Conservation (phyloP, 2,113 vertebrate genomes). For the Pterophyllum scalare region DNA sequence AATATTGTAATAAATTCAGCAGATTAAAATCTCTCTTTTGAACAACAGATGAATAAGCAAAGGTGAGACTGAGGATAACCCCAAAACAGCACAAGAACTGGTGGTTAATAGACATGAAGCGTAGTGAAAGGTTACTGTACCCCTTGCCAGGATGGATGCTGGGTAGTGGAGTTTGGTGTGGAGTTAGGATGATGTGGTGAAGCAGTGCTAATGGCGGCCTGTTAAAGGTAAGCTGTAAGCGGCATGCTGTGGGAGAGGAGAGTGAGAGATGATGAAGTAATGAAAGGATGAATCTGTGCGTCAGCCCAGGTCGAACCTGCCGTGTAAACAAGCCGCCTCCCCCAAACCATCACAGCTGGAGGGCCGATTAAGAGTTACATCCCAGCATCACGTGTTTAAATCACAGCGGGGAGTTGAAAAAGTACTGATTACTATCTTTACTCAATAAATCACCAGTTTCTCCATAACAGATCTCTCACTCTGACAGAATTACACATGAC, state of each 20-base stretch:
- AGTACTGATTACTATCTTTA: neutral
- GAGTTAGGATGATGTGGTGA: conserved; percentile 70
- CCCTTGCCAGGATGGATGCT: conserved; percentile 73
- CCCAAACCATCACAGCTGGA: neutral
- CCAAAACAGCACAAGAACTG: conserved; percentile 11
- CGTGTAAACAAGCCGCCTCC: neutral
- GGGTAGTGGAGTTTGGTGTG: conserved; percentile 63
- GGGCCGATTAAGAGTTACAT: conserved; percentile 18
- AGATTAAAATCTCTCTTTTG: neutral
- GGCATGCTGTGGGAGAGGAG: conserved; percentile 80
- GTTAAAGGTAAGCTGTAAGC: conserved; percentile 80
- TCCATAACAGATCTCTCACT: neutral
- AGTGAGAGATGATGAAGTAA: conserved; percentile 69
- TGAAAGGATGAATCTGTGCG: conserved; percentile 31
- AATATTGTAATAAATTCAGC: accelerated
- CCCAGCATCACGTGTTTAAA: neutral
- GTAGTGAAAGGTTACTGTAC: conserved; percentile 77
- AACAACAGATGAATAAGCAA: neutral
- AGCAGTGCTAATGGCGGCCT: conserved; percentile 75
- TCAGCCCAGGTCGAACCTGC: neutral
- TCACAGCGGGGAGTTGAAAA: neutral
- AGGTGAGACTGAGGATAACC: conserved; percentile 2
- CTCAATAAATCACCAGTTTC: neutral
- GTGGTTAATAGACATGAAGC: conserved; percentile 36
- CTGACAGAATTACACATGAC: neutral